A percentile compares a stretch with the other conserved stretches of the same genome.
Conservation (phyloP, 1,140 invertebrate genomes). For the Macrosteles quadrilineatus region DNA sequence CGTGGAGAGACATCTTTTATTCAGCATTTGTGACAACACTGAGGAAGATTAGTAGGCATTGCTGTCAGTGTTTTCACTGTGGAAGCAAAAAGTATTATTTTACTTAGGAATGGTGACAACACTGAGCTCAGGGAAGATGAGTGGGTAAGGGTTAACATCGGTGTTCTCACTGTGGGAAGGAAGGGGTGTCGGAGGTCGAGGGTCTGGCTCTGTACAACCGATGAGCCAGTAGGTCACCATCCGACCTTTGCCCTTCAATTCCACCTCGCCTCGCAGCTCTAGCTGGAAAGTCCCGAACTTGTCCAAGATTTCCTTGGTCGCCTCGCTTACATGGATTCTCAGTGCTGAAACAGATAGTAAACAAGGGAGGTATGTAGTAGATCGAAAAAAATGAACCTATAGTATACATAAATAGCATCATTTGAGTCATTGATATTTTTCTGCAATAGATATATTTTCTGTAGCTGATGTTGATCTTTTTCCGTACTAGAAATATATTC, state of each 20-base stretch:
- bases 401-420: too few species aligned
- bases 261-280: conserved; percentile 75
- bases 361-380: too few species aligned
- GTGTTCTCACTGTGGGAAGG: conserved; percentile 37
- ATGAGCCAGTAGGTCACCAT: conserved; percentile 86
- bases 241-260: conserved; percentile 82
- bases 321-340: conserved; percentile 83
- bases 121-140: conserved; percentile 43
- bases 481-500: too few species aligned
- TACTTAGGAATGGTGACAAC: background rate
- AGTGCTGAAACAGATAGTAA: conserved; percentile 63
- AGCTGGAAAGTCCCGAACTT: conserved; percentile 77
- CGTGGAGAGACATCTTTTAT: too few species aligned
- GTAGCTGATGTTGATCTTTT: too few species aligned
- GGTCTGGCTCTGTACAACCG: conserved; percentile 70
- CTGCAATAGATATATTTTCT: too few species aligned
- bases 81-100: too few species aligned
- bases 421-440: too few species aligned
- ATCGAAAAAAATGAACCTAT: too few species aligned
- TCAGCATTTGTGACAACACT: too few species aligned
- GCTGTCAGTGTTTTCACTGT: too few species aligned
- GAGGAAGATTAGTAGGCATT: too few species aligned
- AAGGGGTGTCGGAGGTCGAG: conserved; percentile 54
- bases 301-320: conserved; percentile 73
- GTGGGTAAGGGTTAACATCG: conserved; percentile 43